Conservation (phyloP, 2,888 invertebrate species). For the Adineta ricciae region DNA sequence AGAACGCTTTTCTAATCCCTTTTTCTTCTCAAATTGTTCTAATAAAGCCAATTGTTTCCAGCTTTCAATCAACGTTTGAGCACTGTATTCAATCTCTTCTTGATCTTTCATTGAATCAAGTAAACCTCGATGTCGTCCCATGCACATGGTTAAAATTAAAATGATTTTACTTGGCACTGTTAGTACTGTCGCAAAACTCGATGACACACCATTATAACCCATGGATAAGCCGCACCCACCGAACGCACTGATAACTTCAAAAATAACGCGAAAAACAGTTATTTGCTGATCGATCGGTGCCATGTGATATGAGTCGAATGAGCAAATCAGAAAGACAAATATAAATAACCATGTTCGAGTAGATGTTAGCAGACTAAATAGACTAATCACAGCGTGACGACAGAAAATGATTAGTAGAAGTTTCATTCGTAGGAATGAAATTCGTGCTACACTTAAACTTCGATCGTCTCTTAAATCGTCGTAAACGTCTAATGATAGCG, state of each 20-base stretch:
- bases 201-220: not conserved
- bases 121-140: constrained; percentile 15
- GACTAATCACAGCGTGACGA: not conserved
- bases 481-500: not conserved
- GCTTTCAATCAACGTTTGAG: not conserved
- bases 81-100: constrained; percentile 23
- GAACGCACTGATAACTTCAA: not conserved
- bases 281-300: not conserved
- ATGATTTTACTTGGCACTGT: not conserved
- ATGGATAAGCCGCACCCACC: constrained; percentile 3
- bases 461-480: not conserved
- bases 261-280: constrained; percentile 11
- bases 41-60: constrained; percentile 1
- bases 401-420: not conserved
- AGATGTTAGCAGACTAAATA: not conserved
- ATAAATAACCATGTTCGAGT: constrained; percentile 11
- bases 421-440: constrained; percentile 10
- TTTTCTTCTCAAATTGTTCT: not conserved
- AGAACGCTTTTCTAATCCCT: not conserved
- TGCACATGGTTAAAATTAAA: constrained; percentile 18
- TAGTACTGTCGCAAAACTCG: constrained; percentile 1
- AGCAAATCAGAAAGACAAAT: constrained; percentile 6
- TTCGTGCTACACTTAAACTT: not conserved
- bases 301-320: constrained; percentile 16
- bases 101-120: constrained; percentile 23